A percentile compares a stretch with the other conserved stretches of the same genome.
Conservation (phyloP, 1,140 invertebrate species). For the Gonioctena quinquepunctata region DNA sequence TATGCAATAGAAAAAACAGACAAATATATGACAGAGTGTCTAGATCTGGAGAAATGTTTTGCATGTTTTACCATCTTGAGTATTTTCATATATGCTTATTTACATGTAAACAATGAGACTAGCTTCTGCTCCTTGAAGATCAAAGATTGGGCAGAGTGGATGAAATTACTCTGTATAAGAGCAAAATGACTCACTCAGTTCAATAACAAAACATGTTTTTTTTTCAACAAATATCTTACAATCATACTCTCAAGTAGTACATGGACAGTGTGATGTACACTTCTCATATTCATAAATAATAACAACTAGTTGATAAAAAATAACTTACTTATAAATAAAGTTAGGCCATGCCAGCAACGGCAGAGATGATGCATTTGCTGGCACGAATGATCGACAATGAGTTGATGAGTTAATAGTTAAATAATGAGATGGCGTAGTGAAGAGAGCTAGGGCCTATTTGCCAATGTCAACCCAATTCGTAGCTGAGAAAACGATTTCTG, state of each 20-base stretch:
- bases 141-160: slow-evolving; percentile 13
- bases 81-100: slow-evolving; percentile 39
- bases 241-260: slow-evolving; percentile 22
- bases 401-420: slow-evolving; percentile 13
- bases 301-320: slow-evolving; percentile 28
- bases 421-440: slow-evolving; percentile 6
- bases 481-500: too few relatives aligned
- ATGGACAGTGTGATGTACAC: slow-evolving; percentile 28
- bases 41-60: background rate
- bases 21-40: background rate
- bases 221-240: slow-evolving; percentile 36
- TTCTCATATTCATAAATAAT: slow-evolving; percentile 22
- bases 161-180: slow-evolving; percentile 23
- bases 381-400: slow-evolving; percentile 30
- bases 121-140: slow-evolving; percentile 30
- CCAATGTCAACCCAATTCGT: background rate
- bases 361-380: slow-evolving; percentile 28
- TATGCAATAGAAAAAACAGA: background rate
- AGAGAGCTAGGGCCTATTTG: slow-evolving; percentile 6
- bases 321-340: slow-evolving; percentile 44
- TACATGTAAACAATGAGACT: slow-evolving; percentile 44
- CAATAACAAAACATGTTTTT: slow-evolving; percentile 21
- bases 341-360: slow-evolving; percentile 36
- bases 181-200: slow-evolving; percentile 29
- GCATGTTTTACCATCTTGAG: slow-evolving; percentile 25